phyloP scores from a whole-genome alignment of 1,140 invertebrate genomes.

The Heterodera schachtii region DNA sequence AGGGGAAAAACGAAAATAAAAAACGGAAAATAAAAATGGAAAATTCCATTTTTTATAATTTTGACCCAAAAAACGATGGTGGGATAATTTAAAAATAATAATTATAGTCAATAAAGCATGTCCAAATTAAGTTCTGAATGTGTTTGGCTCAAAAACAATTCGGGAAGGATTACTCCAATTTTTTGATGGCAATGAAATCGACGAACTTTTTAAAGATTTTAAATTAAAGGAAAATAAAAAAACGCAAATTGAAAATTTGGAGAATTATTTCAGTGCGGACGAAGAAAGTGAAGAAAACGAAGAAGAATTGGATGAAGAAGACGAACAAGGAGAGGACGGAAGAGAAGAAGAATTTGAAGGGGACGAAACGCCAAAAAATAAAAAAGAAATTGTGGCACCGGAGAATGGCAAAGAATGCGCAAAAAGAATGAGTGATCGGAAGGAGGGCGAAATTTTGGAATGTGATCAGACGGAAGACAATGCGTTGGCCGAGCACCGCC shows the following conservation, averaged over 20 bases:
- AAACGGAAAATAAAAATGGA: too few relatives aligned
- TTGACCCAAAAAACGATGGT: too few relatives aligned
- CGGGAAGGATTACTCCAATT: neutral
- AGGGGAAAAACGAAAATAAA: too few relatives aligned
- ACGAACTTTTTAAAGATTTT: neutral
- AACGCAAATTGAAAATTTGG: neutral
- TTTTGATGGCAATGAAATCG: neutral
- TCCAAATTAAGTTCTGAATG: neutral
- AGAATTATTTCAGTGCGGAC: neutral
- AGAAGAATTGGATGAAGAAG: neutral
- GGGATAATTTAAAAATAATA: too few relatives aligned
- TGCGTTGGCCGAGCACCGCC: too few relatives aligned
- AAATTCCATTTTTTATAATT: too few relatives aligned
- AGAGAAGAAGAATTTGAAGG: neutral
- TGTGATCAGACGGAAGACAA: too few relatives aligned
- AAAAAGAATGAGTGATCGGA: too few relatives aligned
- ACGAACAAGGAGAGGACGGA: neutral
- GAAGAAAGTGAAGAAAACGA: neutral
- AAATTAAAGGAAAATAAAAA: neutral
- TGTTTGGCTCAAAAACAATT: neutral
- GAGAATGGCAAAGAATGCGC: too few relatives aligned
- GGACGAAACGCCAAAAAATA: neutral
- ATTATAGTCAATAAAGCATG: too few relatives aligned
- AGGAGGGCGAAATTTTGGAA: too few relatives aligned
- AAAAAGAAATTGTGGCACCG: neutral